Evolutionary conservation across 1,140 invertebrate genomes (phyloP), one percentile per base, ranked within the genome.

Genomic region (Apocrypta bakeri): DNA sequence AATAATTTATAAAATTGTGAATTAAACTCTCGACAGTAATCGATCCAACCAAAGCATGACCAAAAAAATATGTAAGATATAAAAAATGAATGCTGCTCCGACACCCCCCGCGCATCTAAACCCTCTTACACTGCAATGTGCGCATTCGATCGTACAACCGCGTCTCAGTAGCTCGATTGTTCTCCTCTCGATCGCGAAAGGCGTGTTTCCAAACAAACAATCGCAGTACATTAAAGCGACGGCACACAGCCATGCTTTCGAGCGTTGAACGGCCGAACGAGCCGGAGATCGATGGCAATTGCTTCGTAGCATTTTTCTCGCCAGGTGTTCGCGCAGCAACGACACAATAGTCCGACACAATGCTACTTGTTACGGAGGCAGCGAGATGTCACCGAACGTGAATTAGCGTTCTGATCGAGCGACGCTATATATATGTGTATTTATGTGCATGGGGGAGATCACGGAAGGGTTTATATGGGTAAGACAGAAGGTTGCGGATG

Each of bases 331-430:
- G 21, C 61, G 73, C 75, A 71, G 66, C 74, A 66, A 80, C 77
- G 83, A 66, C 48, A 87, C 84, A 87, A 87, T 84, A 75, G 83
- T 73, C 25, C 76, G 85, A 87, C n/a, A 27, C 87, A 85, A 86
- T 89, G 87, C 69, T 88, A 91, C 89, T 91, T 90, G 89, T 90
- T 90, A 87, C 87, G 88, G 84, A 88, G 88, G 87, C 88, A 89
- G 89, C 87, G 89, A 90, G 87, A 89, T 89, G 89, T 90, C 90
- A 90, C 90, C 87, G 86, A 88, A 80, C 85, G 79, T 90, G 90
- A 91, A 90, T 91, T 91, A 90, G 89, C 87, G 87, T 78, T 75
- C 86, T 80, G 86, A 85, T 85, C 86, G 85, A 85, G 76, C 68
- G 80, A 78, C 83, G 27, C 24, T 25, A 7, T 25, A 24, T 68